Evolutionary conservation across 2,797 vertebrate genomes (phyloP), one percentile per base, ranked within the genome.

Genomic region (Hybognathus amarus): DNA sequence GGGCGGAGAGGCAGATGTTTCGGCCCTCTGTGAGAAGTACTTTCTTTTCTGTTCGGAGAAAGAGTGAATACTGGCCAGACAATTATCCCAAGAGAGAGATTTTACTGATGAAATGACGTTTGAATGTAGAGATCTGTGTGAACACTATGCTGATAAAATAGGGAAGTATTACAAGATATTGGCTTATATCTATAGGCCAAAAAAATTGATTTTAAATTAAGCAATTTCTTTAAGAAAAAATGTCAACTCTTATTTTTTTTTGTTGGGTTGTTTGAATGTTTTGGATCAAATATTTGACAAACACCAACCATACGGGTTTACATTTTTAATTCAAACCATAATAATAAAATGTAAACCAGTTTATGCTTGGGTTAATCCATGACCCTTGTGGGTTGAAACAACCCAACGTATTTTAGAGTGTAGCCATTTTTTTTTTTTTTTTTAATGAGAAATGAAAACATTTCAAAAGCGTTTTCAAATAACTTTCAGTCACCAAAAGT

Each of bases 1-100:
- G 92, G 92, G 91, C 91, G 93, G 92, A 90, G 93, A 94, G 93
- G 94, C 95, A 96, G 95, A 95, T 96, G 95, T 94, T 95, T 93
- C 91, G 82, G 80, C 85, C 87, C 92, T 91, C 90, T 92, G 84
- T 88, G 85, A 85, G 87, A 86, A 87, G 79, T 84, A 84, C 78
- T 90, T 88, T 87, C 91, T 52, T 84, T 91, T 92, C 91, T 91
- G 85, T 84, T 20, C 88, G 79, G 88, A 83, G 92, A 95, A 93
- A 94, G 92, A 94, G 93, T 92, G 90, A 90, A 90, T 87, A n/a
- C 90, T 66, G 91, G 92, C 90, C 88, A n/a, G 89, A 92, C 94
- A 94, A 95, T 94, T 94, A 93, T 92, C 93, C 94, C 93, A 64
- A 88, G 94, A 94, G 95, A 93, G 92, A 91, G 87, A 92, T 90